Evolutionary conservation across 2,888 invertebrate genomes (phyloP), one percentile per base, ranked within the genome.

Genomic region (Myopa testacea): DNA sequence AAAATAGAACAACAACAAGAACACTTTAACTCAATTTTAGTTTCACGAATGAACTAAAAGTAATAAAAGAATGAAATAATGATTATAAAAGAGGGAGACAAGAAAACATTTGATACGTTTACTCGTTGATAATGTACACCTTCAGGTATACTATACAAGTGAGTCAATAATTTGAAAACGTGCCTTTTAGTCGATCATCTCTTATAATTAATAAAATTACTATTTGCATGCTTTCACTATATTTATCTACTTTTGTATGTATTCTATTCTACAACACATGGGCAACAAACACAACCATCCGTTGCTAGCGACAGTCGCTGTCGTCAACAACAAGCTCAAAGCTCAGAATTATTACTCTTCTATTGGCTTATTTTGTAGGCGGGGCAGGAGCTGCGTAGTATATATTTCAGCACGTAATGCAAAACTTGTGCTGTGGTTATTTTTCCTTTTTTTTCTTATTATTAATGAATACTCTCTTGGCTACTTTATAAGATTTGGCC

Each of bases 331-430:
- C 62, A 8, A 34, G 38, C 14, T 26, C 60, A 74, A 40, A 16
- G 38, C 26, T 62, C 19, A 62, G 10, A 62, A 38, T 38, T 40
- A 19, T 50, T 58, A 26, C 40, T 26, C 12, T 45, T 16, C 65
- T 55, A 79, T 79, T 79, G 79, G 79, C 50, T 70, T 55, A 79
- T 69, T 73, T 73, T 60, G 79, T 75, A 73, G 79, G 79, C 76
- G 79, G 72, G 79, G 77, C 79, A 79, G 74, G 37, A 55, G 58
- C 40, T 68, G 38, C 38, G 8, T 62, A 19, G 8, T 62, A 26
- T 62, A n/a, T 34, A 26, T 34, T 62, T 26, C 26, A 62, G 10
- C 19, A 62, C 45, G 45, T 45, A 45, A 45, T 10, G 45, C 45
- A 45, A 45, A 45, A 45, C 45, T 45, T 45, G 6, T 45, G 45